Evolutionary conservation across 2,888 invertebrate species (phyloP), one percentile per base, ranked within the genome.

Genomic region (Colletes collaris): DNA sequence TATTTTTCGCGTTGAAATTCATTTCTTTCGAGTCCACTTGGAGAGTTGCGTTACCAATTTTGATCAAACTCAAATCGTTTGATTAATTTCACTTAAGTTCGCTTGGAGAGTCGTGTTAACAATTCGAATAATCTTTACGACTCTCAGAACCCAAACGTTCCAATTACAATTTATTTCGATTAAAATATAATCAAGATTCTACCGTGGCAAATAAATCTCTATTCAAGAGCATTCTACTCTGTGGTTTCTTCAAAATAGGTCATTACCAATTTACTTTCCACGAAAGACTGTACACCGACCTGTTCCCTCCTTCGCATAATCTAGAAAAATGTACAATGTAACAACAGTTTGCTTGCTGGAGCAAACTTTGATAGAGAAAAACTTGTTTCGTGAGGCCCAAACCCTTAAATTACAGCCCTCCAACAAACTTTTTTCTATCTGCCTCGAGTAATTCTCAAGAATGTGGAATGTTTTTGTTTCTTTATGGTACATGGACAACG

Each of bases 401-500:
- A 27, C 27, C 79, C 76, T 83, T 71, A 85, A 84, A 75, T 81
- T 86, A 86, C 84, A 83, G 27, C 82, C 72, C 69, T 72, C 82
- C 64, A 86, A 87, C 87, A 83, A 87, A 84, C 78, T 69, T 82
- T 81, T 76, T 84, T 87, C 88, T 89, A 85, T 86, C 87, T 87
- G 83, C 81, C 87, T 88, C 86, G 84, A 86, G 82, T 82, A 86
- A 83, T 81, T 81, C 86, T 86, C 85, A 83, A 82, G 87, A 87
- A 83, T 89, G 89, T 91, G 91, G 91, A 92, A 92, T 92, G 92
- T 90, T 88, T 27, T 90, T 90, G 88, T 19, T 71, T 83, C 81
- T 83, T 88, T 92, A 92, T 92, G 90, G 89, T 92, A 92, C 92
- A 92, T 87, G 86, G 86, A 90, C 89, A 91, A 89, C 87, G 89